These are phyloP conservation scores for Prunella fulvescens DNA, from an alignment of 2,113 vertebrate genomes.

Conservation along the genomic window DNA sequence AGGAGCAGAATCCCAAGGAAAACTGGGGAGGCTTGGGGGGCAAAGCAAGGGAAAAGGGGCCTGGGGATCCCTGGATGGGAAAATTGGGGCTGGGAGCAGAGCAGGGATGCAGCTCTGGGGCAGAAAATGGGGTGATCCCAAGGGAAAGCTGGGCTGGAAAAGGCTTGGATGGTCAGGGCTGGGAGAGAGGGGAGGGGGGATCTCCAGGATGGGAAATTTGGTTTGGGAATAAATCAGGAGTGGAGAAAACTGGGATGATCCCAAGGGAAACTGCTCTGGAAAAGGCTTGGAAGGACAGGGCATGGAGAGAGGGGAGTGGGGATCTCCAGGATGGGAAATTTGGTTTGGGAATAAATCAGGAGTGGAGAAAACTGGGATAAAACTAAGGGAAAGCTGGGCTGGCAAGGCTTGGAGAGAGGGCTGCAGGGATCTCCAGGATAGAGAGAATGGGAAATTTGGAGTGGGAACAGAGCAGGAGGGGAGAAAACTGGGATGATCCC, in stretches of 20 bases:
- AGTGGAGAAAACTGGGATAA: not conserved
- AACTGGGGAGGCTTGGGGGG: not conserved
- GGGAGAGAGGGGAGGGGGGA: not conserved
- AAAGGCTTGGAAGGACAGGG: too few relatives aligned
- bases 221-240: not conserved
- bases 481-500: not conserved
- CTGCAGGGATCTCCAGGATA: rapidly evolving
- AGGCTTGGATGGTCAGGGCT: not conserved
- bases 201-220: not conserved
- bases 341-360: not conserved
- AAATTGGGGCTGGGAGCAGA: not conserved
- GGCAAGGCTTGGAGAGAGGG: not conserved
- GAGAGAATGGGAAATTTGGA: not conserved
- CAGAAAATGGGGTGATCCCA: not conserved
- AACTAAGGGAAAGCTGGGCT: not conserved
- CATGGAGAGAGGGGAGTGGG: rapidly evolving
- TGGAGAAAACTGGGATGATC: not conserved
- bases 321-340: not conserved
- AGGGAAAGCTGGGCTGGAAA: not conserved
- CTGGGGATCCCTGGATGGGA: rapidly evolving
- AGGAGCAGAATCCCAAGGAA: not conserved
- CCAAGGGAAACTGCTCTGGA: not conserved
- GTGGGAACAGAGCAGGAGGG: not conserved
- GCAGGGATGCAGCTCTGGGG: not conserved
- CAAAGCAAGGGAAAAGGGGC: rapidly evolving